Base-by-base conservation (phyloP, 2,888 invertebrate genomes). In the Operophtera brumata region DNA sequence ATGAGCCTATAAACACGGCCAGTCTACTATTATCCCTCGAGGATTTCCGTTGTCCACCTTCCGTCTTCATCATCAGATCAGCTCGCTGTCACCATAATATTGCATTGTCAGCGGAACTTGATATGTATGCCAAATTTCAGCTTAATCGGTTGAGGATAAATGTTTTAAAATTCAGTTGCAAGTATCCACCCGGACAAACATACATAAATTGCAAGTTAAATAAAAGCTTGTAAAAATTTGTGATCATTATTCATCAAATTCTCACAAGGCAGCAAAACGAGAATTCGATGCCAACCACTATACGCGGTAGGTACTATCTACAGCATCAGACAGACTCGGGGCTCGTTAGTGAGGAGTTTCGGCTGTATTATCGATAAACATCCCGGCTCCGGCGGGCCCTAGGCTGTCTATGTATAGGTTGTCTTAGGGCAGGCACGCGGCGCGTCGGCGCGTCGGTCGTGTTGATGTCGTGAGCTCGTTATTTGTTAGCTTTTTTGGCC, bases 401-500 rank as follows among this genome's bases (percentile, higher is more conserved):
- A 85, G 83, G 81, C 76, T 71, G 77, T 69, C 82, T 84, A 82
- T 82, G 78, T 81, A 71, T 83, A 79, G 71, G 82, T 87, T 87
- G 86, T 77, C 82, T 86, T 82, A 87, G 87, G 88, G 86, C 87
- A 88, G 86, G 88, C 82, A 83, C 77, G 77, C 76, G 75, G 77
- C 76, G 81, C 80, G 76, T 62, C 73, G 74, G 67, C 72, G 74
- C 71, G 73, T 53, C 80, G 20, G 20, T 20, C 20, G 20, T 20
- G 20, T n/a, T n/a, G n/a, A n/a, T n/a, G n/a, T n/a, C 20, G 72
- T 69, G 74, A 64, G 73, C 73, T 69, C 77, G 73, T 71, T 68
- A 77, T 76, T 78, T 75, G 73, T 70, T 70, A 67, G 70, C 67
- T 75, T 83, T 84, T 85, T 86, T 69, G 82, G 75, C 63, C 60